Base-by-base conservation (phyloP, 2,113 vertebrate genomes). In the Caloenas nicobarica region DNA sequence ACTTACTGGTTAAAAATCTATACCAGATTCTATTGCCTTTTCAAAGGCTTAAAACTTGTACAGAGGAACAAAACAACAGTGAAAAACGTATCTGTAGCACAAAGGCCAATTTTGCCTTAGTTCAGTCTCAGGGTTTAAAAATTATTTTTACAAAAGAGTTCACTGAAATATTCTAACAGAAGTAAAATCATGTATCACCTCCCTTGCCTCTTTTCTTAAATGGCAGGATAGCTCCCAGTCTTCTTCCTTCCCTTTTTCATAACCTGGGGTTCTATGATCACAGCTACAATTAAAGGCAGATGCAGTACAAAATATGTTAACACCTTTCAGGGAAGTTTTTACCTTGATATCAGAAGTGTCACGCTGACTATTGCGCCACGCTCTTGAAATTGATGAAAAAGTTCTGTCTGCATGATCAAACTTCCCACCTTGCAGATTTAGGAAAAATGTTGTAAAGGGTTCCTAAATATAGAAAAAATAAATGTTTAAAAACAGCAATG, bases 281-380 rank as follows among this genome's bases (percentile, higher is more conserved):
- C 13, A 80, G 34, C 16, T 58, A 13, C 44, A 66, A 23, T 46
- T 17, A 58, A 34, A 80, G n/a, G 51, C 33, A 96, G 62, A 38
- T 6, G 33, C 8, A 72, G 18, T 25, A 28, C 2, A 48, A 56
- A 86, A 82, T 11, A 19, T 0, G 0, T 57, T n/a, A 79, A 38
- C 6, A 46, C 2, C 16, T 58, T 58, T 7, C 36, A 83, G 29
- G 65, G 26, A 36, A 36, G 33, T 31, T 42, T 83, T 88, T 98
- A 99, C 99, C 99, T 99, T 99, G 72, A 99, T 99, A 88, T 99
- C 99, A 51, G 99, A 99, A 8, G 99, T 99, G 97, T 99, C 99
- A 89, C 99, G 99, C 96, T 99, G 99, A 97, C 98, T 99, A 93
- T 99, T 99, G 91, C 99, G 99, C 99, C 99, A 99, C 1, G 99